These are phyloP conservation scores for Chrysolina oricalcia DNA, from an alignment of 2,888 invertebrate species.

Conservation along the genomic window DNA sequence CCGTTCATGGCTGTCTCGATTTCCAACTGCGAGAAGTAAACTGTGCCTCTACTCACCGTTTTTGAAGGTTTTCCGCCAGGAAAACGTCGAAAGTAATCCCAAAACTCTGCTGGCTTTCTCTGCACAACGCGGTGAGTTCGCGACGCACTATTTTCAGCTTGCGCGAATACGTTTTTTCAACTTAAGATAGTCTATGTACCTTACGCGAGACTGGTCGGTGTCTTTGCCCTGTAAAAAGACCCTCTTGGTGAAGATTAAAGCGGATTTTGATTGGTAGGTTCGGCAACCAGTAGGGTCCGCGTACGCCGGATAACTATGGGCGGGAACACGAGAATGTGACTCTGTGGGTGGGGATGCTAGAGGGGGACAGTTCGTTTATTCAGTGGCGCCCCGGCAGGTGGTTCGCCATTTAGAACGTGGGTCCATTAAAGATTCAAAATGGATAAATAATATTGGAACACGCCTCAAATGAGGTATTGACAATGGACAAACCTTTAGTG, in stretches of 20 bases:
- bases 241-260: constrained; percentile 58
- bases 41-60: constrained; percentile 46
- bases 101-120: constrained; percentile 30
- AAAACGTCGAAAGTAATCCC: constrained; percentile 46
- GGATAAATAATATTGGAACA: constrained; percentile 16
- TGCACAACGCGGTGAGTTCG: constrained; percentile 39
- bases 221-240: constrained; percentile 63
- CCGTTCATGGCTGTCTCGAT: constrained; percentile 64
- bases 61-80: constrained; percentile 4
- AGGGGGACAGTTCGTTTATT: constrained; percentile 47
- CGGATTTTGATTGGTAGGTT: constrained; percentile 59
- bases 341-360: constrained; percentile 49
- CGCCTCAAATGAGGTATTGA: not conserved
- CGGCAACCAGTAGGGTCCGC: constrained; percentile 58
- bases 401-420: constrained; percentile 31
- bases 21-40: constrained; percentile 52
- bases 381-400: constrained; percentile 57
- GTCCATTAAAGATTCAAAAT: constrained; percentile 48
- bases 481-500: not conserved
- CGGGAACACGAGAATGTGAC: constrained; percentile 41
- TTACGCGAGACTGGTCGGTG: constrained; percentile 58
- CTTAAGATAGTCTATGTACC: constrained; percentile 50
- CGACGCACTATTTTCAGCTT: constrained; percentile 38
- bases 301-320: constrained; percentile 44
- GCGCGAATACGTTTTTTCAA: constrained; percentile 51